phyloP scores from a whole-genome alignment of 2,113 vertebrate genomes.

The Pelecanoides urinatrix region DNA sequence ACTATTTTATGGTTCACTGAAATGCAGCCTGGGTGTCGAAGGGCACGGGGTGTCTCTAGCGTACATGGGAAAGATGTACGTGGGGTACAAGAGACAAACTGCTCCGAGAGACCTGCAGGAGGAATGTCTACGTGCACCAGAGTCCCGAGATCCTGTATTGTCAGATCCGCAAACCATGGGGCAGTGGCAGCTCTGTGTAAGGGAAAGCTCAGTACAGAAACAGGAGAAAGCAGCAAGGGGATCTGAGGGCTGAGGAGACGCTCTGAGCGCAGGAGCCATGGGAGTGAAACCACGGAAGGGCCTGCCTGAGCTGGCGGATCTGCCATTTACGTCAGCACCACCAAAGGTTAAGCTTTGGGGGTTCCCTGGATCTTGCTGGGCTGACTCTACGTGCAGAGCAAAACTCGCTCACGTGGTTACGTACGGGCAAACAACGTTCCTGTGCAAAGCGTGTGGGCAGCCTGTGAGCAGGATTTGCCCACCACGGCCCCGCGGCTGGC shows the following conservation, averaged over 20 bases:
- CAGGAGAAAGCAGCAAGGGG: neutral
- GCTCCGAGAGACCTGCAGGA: neutral
- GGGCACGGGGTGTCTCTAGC: fast-evolving
- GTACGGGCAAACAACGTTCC: neutral
- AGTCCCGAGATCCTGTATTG: neutral
- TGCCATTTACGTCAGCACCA: fast-evolving
- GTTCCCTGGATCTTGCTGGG: neutral
- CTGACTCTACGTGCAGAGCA: neutral
- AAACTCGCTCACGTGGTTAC: fast-evolving
- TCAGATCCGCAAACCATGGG: neutral
- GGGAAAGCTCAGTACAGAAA: neutral
- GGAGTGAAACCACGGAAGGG: neutral
- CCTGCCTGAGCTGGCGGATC: neutral
- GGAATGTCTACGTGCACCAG: neutral
- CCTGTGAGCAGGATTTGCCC: neutral
- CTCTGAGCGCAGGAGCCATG: neutral
- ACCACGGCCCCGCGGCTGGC: fast-evolving
- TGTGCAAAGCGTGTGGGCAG: fast-evolving
- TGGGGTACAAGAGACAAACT: neutral
- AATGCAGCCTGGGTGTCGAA: neutral
- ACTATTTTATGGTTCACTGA: neutral
- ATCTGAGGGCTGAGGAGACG: neutral
- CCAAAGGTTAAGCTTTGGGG: neutral
- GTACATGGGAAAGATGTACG: fast-evolving
- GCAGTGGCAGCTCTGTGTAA: neutral